Base-by-base conservation (phyloP, 2,797 vertebrate genomes). In the Channa striata region DNA sequence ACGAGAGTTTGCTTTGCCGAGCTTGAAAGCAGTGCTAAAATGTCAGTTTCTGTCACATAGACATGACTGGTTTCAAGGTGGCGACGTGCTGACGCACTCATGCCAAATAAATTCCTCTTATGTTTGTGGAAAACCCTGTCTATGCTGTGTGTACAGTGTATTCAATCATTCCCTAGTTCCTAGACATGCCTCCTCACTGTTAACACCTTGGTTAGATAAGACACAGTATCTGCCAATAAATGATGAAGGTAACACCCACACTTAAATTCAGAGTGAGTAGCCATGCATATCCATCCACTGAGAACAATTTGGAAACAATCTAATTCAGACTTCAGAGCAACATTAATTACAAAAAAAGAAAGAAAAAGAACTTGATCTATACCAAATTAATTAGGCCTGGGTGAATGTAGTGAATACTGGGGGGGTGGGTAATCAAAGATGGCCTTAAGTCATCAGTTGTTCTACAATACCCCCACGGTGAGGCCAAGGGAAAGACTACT, bases 351-450 rank as follows among this genome's bases (percentile, higher is more conserved):
- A 59, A 68, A 77, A 59, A 61, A 42, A 9, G 8, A 51, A 19
- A 65, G 11, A 69, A 54, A 67, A 72, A 50, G 42, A 68, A 82
- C 80, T 70, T 78, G 83, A 84, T 85, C 81, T 86, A 80, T 70
- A 85, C 53, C 61, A 87, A 87, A 91, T 91, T 65, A 89, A 91
- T 91, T 87, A 89, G 46, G 54, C 53, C 76, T 13, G 39, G 68
- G 59, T 78, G 60, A 88, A 47, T 78, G 72, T 39, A 69, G 59
- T 63, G 62, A 81, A 85, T 75, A 64, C 70, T 80, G 54, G 63
- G 72, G 70, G 61, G 83, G 60, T 25, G 51, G 30, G 67, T 81
- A 88, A 89, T 92, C 82, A 88, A 82, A 90, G 82, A 86, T 70
- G 57, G 68, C 77, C 73, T 84, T 91, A 78, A 84, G 84, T 87